Percentiles rank a stretch among this genome's conserved stretches.
Evolutionary conservation across 2,797 vertebrate species (phyloP).

Genomic region (Florisuga fusca): DNA sequence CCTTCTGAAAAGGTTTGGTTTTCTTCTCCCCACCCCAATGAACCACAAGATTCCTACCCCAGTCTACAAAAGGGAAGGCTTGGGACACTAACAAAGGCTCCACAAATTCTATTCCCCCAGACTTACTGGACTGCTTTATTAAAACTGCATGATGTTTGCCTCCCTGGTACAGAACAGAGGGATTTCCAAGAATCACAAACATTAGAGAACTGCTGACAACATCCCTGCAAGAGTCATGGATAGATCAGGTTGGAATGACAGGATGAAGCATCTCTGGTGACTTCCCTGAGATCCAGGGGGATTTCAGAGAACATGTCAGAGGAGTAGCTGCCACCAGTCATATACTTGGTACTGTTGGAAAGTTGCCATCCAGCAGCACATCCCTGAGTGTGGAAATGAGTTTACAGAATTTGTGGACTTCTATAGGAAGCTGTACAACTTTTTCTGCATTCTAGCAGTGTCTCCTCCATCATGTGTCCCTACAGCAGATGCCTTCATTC

Average conservation of each 20-base stretch:
- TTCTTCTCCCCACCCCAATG: not conserved
- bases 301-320: not conserved
- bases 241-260: not conserved
- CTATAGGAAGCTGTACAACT: not conserved
- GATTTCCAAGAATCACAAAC: not conserved
- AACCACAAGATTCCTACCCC: not conserved
- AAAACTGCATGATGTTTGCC: not conserved
- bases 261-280: not conserved
- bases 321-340: not conserved
- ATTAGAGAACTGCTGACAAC: not conserved
- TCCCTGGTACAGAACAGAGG: not conserved
- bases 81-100: not conserved
- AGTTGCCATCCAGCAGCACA: not conserved
- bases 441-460: not conserved
- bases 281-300: not conserved
- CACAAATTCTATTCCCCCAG: fast-evolving
- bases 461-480: not conserved
- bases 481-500: not conserved
- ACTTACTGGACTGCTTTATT: not conserved
- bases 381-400: not conserved
- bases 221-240: not conserved
- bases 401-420: not conserved
- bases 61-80: not conserved
- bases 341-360: not conserved
- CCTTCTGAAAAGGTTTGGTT: not conserved